These are phyloP conservation scores for Creontiades dilutus DNA, from an alignment of 2,888 invertebrate species.

Conservation along the genomic window DNA sequence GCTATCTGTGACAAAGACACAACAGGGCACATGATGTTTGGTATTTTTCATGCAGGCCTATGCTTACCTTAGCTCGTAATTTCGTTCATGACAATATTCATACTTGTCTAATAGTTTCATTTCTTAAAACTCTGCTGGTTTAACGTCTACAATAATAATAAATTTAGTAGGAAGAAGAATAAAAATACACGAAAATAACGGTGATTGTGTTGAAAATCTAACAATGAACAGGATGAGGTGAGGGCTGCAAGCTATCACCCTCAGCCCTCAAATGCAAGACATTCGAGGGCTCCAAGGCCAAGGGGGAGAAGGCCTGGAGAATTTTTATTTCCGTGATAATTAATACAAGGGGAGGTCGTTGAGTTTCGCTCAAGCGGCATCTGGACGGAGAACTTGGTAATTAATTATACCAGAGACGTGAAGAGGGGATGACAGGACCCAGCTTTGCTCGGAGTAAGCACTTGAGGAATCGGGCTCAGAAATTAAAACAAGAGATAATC, in stretches of 20 bases:
- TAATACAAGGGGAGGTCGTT: conserved; percentile 70
- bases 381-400: conserved; percentile 71
- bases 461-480: conserved; percentile 20
- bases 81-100: too few species aligned
- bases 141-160: not conserved
- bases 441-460: not conserved
- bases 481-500: not conserved
- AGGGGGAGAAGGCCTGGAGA: conserved; percentile 13
- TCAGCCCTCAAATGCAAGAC: conserved; percentile 51
- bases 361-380: conserved; percentile 69
- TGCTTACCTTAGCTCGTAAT: too few species aligned
- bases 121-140: not conserved
- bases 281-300: not conserved
- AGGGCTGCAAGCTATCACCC: not conserved
- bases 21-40: too few species aligned
- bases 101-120: not conserved
- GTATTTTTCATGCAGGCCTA: too few species aligned
- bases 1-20: too few species aligned
- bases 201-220: conserved; percentile 41
- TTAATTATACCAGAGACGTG: conserved; percentile 69
- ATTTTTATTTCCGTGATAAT: conserved; percentile 71
- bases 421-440: conserved; percentile 67
- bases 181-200: conserved; percentile 40
- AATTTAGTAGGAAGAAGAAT: not conserved
- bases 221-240: conserved; percentile 22